Base-by-base conservation (phyloP, 2,113 vertebrate species). In the Pelobates fuscus region DNA sequence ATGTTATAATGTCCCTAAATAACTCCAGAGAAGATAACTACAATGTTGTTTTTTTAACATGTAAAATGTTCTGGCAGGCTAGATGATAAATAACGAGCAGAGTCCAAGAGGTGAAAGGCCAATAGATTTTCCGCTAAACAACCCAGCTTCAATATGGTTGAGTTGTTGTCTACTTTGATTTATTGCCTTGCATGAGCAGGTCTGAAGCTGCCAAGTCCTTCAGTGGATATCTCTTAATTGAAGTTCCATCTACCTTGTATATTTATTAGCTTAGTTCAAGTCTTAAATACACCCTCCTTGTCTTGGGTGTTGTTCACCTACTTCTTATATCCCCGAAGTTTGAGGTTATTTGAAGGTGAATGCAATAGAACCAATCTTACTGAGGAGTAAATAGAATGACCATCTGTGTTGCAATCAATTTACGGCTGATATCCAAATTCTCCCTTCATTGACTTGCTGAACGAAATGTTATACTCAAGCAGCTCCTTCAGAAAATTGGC, bases 51-150 rank as follows among this genome's bases (percentile, higher is more conserved):
- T 77, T 14, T 41, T 25, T 71, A 17, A 14, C 17, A 23, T 73
- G 30, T 71, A 70, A 70, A 63, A 71, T 30, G 49, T 32, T 77
- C 46, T 59, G 54, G 58, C 30, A 20, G 15, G 44, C 41, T 18
- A 24, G 55, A 78, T 78, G 71, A 81, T 77, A 57, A 82, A 81
- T 81, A 64, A 30, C 69, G 58, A 74, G 63, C 76, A 25, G 25
- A 21, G 75, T 71, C 65, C 66, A 67, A 57, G 58, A 55, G 77
- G 77, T 80, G 67, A 84, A 82, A 83, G 82, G 67, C 71, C 83
- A 81, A 78, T 81, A 65, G 71, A 81, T 82, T 85, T 79, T 80
- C 73, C 76, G 80, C 82, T 85, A 85, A 82, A 54, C 52, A 81
- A 77, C 71, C 58, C 70, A 78, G 57, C 73, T 70, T 83, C 77